A percentile compares a stretch with the other conserved stretches of the same genome.
These are phyloP conservation scores for Trachemys scripta DNA, from an alignment of 2,113 vertebrate genomes.

Conservation along the genomic window DNA sequence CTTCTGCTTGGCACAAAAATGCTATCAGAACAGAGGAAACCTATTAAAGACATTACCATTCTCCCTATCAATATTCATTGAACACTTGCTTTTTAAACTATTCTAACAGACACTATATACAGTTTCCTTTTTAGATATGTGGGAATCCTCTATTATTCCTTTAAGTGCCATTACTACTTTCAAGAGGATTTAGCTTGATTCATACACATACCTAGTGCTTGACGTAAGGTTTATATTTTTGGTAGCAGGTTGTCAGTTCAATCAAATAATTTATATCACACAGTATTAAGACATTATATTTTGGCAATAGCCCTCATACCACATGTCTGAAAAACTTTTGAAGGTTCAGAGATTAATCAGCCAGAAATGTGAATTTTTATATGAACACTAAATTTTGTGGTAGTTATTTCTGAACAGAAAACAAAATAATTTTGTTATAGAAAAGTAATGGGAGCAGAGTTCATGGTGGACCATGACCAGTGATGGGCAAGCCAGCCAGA, in stretches of 20 bases:
- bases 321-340: slow-evolving; percentile 46
- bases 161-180: background rate
- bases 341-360: slow-evolving; percentile 44
- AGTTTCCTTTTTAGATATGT: background rate
- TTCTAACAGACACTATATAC: background rate
- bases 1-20: background rate
- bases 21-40: slow-evolving; percentile 2
- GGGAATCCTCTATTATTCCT: background rate
- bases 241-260: slow-evolving; percentile 46
- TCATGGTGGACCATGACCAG: background rate
- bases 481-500: background rate
- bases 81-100: background rate
- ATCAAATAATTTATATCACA: slow-evolving; percentile 58
- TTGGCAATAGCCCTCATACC: slow-evolving; percentile 38
- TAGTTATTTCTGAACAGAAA: slow-evolving; percentile 6
- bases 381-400: background rate
- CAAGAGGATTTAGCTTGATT: slow-evolving; percentile 41
- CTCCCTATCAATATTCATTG: background rate
- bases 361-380: slow-evolving; percentile 35
- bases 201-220: background rate
- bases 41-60: background rate
- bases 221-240: slow-evolving; percentile 34
- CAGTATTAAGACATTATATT: slow-evolving; percentile 29
- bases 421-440: background rate
- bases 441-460: background rate